A percentile compares a stretch with the other conserved stretches of the same genome.
Evolutionary conservation across 1,140 invertebrate species (phyloP).

Genomic region (Pseudomyrmex gracilis): DNA sequence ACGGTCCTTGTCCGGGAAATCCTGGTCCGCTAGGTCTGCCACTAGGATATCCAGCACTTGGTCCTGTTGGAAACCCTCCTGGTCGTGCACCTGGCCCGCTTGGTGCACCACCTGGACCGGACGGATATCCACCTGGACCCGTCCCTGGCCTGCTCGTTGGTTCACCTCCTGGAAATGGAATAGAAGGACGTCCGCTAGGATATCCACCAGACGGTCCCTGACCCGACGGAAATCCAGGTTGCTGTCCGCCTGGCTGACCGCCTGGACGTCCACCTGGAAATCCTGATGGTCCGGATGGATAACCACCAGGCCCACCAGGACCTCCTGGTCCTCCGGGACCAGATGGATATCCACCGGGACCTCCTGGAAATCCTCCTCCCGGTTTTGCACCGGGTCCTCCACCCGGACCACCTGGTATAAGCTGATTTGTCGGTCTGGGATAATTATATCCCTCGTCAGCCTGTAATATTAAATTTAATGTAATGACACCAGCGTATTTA

Average conservation of each 20-base stretch:
- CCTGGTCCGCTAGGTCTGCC: slow-evolving; percentile 64
- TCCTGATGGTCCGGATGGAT: slow-evolving; percentile 69
- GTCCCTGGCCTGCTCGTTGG: slow-evolving; percentile 60
- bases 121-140: slow-evolving; percentile 52
- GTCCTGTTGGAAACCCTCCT: slow-evolving; percentile 65
- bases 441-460: slow-evolving; percentile 83
- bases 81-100: slow-evolving; percentile 59
- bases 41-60: slow-evolving; percentile 68
- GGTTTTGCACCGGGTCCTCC: slow-evolving; percentile 48
- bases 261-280: slow-evolving; percentile 27
- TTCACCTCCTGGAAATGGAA: slow-evolving; percentile 52
- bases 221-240: slow-evolving; percentile 67
- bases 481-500: too few species aligned
- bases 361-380: slow-evolving; percentile 47
- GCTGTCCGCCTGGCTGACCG: slow-evolving; percentile 55
- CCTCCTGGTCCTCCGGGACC: slow-evolving; percentile 36
- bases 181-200: slow-evolving; percentile 50
- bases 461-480: slow-evolving; percentile 64
- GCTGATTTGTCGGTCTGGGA: slow-evolving; percentile 78
- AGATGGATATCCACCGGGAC: slow-evolving; percentile 59
- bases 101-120: slow-evolving; percentile 58
- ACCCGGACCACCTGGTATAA: slow-evolving; percentile 70
- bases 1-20: slow-evolving; percentile 65
- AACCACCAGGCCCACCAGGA: slow-evolving; percentile 64
- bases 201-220: slow-evolving; percentile 71